These are phyloP conservation scores for Cheilosia variabilis DNA, from an alignment of 2,888 invertebrate species.

Conservation along the genomic window DNA sequence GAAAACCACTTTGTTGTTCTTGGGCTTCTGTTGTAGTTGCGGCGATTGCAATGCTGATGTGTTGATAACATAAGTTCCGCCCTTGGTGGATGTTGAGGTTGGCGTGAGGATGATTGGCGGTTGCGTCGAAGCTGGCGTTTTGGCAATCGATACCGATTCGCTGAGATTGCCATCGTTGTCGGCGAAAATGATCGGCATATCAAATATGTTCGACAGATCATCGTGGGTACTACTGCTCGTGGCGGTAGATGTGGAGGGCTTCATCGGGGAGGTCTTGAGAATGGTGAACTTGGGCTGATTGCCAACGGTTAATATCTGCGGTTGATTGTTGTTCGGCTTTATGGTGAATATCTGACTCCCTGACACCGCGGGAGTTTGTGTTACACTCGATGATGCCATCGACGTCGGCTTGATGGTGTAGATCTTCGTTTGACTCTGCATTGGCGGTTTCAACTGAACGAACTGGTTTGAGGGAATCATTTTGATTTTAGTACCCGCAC, in stretches of 20 bases:
- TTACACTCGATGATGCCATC: constrained; percentile 51
- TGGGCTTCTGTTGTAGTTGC: constrained; percentile 73
- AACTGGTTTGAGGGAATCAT: constrained; percentile 83
- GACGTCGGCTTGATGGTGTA: constrained; percentile 81
- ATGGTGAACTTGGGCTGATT: constrained; percentile 82
- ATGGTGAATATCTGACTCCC: constrained; percentile 80
- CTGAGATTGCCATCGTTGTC: constrained; percentile 84
- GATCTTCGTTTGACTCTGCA: constrained; percentile 80
- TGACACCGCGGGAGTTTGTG: constrained; percentile 60
- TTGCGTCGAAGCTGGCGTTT: constrained; percentile 36
- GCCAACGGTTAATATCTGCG: constrained; percentile 79
- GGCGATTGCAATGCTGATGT: constrained; percentile 75
- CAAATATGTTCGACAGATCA: constrained; percentile 86
- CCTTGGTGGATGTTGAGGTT: constrained; percentile 42
- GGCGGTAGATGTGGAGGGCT: constrained; percentile 67
- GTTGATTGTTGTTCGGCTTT: constrained; percentile 79
- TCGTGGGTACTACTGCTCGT: constrained; percentile 77
- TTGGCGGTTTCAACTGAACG: constrained; percentile 81
- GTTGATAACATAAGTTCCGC: constrained; percentile 80
- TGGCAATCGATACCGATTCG: constrained; percentile 73
- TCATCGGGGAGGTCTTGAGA: constrained; percentile 80
- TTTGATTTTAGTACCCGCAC: constrained; percentile 81
- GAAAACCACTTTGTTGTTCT: constrained; percentile 81
- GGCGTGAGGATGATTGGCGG: constrained; percentile 61
- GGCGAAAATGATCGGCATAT: constrained; percentile 88